Evolutionary conservation across 2,888 invertebrate genomes (phyloP).

Genomic region (Cephus spinipes): DNA sequence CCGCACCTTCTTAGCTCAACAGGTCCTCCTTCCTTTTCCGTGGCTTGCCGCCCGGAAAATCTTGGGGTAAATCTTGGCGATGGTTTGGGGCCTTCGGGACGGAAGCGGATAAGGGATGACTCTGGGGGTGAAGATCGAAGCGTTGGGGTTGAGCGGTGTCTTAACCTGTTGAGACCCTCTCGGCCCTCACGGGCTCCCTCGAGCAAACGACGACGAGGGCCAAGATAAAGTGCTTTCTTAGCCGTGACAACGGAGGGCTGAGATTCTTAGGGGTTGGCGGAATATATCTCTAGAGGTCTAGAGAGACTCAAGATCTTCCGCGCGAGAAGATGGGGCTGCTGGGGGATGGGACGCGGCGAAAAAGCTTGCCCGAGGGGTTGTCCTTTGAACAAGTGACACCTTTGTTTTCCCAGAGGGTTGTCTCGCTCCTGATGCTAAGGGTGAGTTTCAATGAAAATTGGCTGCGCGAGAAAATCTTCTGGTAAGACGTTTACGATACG

Average conservation of each 20-base stretch:
- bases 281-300: slow-evolving; percentile 3
- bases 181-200: slow-evolving; percentile 22
- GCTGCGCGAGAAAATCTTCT: neutral
- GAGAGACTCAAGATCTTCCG: slow-evolving; percentile 33
- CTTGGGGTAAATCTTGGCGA: slow-evolving; percentile 31
- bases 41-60: slow-evolving; percentile 38
- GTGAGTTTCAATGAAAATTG: neutral
- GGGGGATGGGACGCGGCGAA: slow-evolving; percentile 25
- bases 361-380: slow-evolving; percentile 33
- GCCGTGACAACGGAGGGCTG: slow-evolving; percentile 22
- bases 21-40: slow-evolving; percentile 50
- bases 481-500: too few species aligned
- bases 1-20: slow-evolving; percentile 47
- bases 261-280: slow-evolving; percentile 8
- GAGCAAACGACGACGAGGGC: slow-evolving; percentile 27
- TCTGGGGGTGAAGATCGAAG: slow-evolving; percentile 16
- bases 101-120: slow-evolving; percentile 37
- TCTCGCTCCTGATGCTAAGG: neutral
- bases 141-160: slow-evolving; percentile 35
- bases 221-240: slow-evolving; percentile 59
- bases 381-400: slow-evolving; percentile 55
- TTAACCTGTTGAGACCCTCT: slow-evolving; percentile 59
- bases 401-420: slow-evolving; percentile 46
- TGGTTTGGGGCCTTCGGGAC: slow-evolving; percentile 13
- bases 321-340: slow-evolving; percentile 34